phyloP scores from a whole-genome alignment of 2,113 vertebrate genomes.

The Tachuris rubrigastra region DNA sequence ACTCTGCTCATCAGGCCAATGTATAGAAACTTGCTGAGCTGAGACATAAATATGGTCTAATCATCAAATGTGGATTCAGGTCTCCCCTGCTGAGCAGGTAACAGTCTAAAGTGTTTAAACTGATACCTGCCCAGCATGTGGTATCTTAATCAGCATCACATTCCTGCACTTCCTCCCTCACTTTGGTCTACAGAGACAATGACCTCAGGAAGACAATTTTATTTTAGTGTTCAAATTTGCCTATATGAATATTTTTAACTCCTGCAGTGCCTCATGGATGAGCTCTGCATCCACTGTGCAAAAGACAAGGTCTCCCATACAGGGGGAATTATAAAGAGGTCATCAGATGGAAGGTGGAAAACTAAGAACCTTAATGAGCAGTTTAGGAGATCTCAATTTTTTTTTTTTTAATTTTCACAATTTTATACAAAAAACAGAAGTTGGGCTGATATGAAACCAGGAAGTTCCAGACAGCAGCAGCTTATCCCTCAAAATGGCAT shows the following conservation, averaged over 20 bases:
- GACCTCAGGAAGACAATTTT: slow-evolving; percentile 53
- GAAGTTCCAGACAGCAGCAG: neutral
- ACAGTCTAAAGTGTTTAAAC: slow-evolving; percentile 71
- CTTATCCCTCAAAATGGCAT: neutral
- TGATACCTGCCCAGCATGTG: slow-evolving; percentile 67
- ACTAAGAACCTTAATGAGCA: neutral
- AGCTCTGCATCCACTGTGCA: neutral
- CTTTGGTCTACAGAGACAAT: slow-evolving; percentile 47
- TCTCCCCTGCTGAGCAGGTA: slow-evolving; percentile 60
- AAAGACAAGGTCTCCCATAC: neutral
- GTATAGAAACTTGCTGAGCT: slow-evolving; percentile 43
- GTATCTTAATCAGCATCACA: slow-evolving; percentile 66
- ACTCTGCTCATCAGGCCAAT: neutral
- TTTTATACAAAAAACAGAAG: neutral
- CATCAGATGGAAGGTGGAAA: neutral
- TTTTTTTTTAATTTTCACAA: neutral
- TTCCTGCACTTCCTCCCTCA: slow-evolving; percentile 44
- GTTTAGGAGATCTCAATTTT: neutral
- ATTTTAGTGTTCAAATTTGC: slow-evolving; percentile 48
- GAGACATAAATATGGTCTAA: slow-evolving; percentile 64
- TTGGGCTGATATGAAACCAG: neutral
- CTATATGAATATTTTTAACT: slow-evolving; percentile 59
- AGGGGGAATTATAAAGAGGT: neutral
- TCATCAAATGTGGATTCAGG: slow-evolving; percentile 57
- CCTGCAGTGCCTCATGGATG: neutral